Evolutionary conservation across 2,888 invertebrate genomes (phyloP), one percentile per base, ranked within the genome.

Genomic region (Folsomia manolachei): DNA sequence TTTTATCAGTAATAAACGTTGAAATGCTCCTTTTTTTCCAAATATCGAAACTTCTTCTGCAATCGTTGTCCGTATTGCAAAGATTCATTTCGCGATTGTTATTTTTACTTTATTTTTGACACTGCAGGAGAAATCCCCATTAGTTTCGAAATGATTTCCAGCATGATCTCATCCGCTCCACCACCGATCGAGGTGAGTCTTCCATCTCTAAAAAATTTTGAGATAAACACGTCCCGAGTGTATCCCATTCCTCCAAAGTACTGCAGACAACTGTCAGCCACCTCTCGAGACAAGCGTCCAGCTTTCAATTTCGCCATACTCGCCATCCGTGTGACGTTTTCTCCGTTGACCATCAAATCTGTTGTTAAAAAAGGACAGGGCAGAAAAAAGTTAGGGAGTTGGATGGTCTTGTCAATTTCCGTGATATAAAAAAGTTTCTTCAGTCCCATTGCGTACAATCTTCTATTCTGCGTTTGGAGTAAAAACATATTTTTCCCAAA

Each of bases 161-260:
- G 81, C 87, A 87, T 88, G 11, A 87, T 85, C 82, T 87, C 87
- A 82, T 87, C 87, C 26, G 86, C 85, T 0, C 87, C 87, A 21
- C 84, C 87, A 25, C 86, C 87, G 70, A 87, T 87, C 7, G 87
- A 86, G 63, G 85, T 70, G 25, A 87, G 81, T 1, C 87, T 82
- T 68, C 84, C 81, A 82, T 88, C 87, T 60, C 87, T 81, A 71
- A 81, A 83, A 0, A 70, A 67, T 21, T 83, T 78, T 51, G 82
- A 82, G 70, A 87, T 82, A 24, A 78, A 65, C 83, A 84, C 25
- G 53, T 87, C 86, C 73, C 84, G 83, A 1, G 86, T 85, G 82
- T 84, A 87, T n/a, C 87, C 87, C 84, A 86, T 86, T 9, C 87
- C 87, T 69, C 87, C 87, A 86, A 86, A 87, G 81, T 82, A 87